These are phyloP conservation scores for Nymphalis c-album DNA, from an alignment of 2,888 invertebrate genomes.

Conservation along the genomic window DNA sequence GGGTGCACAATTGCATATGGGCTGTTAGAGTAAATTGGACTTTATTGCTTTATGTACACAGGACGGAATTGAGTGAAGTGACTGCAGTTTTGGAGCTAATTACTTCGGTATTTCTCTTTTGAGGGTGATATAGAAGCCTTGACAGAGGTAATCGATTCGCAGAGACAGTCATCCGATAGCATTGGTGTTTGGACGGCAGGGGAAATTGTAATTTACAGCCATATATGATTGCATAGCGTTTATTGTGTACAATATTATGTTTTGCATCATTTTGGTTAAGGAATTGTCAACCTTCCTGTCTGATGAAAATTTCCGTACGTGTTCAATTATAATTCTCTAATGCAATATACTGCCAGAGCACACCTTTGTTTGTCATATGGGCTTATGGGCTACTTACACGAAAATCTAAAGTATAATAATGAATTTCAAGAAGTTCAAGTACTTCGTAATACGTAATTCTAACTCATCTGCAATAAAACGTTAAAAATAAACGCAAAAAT, in stretches of 20 bases:
- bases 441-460: too few species aligned
- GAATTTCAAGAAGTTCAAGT: too few species aligned
- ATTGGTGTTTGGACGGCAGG: conserved; percentile 29
- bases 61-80: conserved; percentile 12
- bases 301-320: too few species aligned
- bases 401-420: too few species aligned
- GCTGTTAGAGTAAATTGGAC: conserved; percentile 20
- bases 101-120: conserved; percentile 34
- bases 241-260: neutral
- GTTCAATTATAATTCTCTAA: too few species aligned
- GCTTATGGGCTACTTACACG: too few species aligned
- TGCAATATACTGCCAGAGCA: too few species aligned
- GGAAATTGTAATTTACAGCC: conserved; percentile 24
- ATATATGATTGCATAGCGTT: conserved; percentile 14
- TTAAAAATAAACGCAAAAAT: too few species aligned
- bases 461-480: too few species aligned
- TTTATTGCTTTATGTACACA: conserved; percentile 9
- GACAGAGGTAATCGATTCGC: conserved; percentile 36
- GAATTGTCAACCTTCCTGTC: too few species aligned
- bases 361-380: too few species aligned
- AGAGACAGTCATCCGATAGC: conserved; percentile 34
- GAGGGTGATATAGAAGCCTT: conserved; percentile 34
- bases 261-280: neutral
- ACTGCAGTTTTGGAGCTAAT: conserved; percentile 36
- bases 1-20: conserved; percentile 24